A percentile compares a stretch with the other conserved stretches of the same genome.
These are phyloP conservation scores for Montipora cactus DNA, from an alignment of 64 coral and sea anemone species.

Conservation along the genomic window DNA sequence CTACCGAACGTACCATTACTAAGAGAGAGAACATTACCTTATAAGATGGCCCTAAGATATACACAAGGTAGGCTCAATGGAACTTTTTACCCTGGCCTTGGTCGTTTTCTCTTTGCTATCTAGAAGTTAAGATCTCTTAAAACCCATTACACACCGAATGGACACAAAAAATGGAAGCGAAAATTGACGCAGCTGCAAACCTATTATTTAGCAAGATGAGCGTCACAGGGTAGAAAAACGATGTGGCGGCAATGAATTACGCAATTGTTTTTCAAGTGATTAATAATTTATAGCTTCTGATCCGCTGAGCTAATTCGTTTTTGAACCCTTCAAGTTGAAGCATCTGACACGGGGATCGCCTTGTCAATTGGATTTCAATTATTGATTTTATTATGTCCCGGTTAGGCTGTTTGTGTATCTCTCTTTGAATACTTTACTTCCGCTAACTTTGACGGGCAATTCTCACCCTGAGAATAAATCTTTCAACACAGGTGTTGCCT, in stretches of 20 bases:
- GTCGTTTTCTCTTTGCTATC: constrained; percentile 89
- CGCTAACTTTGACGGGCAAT: constrained; percentile 5
- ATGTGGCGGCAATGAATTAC: constrained; percentile 90
- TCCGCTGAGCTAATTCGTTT: constrained; percentile 76
- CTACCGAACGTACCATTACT: not conserved
- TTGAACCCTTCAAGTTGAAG: constrained; percentile 34
- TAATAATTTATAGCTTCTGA: constrained; percentile 73
- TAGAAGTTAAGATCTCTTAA: constrained; percentile 97
- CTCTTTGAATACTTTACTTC: constrained; percentile 54
- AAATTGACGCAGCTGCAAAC: constrained; percentile 89
- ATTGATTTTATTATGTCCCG: constrained; percentile 82
- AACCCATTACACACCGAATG: constrained; percentile 96
- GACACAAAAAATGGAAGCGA: constrained; percentile 92
- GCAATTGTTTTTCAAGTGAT: constrained; percentile 89
- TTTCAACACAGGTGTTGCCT: constrained; percentile 72
- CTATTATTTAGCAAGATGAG: constrained; percentile 78
- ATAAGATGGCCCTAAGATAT: not conserved
- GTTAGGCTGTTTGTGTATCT: constrained; percentile 92
- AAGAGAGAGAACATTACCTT: constrained; percentile 19
- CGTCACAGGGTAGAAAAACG: constrained; percentile 79
- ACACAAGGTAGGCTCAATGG: constrained; percentile 18
- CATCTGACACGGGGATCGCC: constrained; percentile 47
- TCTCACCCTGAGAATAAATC: constrained; percentile 86
- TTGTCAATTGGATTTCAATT: constrained; percentile 82
- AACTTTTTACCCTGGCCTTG: constrained; percentile 61